Evolutionary conservation across 2,888 invertebrate genomes (phyloP).

Genomic region (Ametastegia equiseti): DNA sequence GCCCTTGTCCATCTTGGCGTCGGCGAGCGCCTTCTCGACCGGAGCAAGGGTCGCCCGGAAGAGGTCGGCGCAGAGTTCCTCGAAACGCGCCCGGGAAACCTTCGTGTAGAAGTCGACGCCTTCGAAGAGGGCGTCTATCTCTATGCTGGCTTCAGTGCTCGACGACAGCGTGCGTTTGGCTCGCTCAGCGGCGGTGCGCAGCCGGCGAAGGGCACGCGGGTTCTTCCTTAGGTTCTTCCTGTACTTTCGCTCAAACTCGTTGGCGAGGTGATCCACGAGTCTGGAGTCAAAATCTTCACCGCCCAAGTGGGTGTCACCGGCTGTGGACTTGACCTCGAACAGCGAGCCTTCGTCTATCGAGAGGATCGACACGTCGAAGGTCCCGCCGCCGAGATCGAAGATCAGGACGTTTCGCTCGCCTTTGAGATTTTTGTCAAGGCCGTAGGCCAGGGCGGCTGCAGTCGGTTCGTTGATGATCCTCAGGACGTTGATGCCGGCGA

Average conservation of each 20-base stretch:
- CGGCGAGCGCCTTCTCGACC: conserved; percentile 96
- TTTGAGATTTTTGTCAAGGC: conserved; percentile 88
- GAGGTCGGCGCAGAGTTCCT: conserved; percentile 96
- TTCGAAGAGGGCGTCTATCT: conserved; percentile 96
- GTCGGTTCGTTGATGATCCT: conserved; percentile 96
- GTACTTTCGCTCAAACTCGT: conserved; percentile 95
- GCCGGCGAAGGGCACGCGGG: conserved; percentile 92
- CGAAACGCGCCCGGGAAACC: conserved; percentile 96
- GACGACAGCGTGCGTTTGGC: conserved; percentile 93
- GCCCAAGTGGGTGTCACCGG: conserved; percentile 95
- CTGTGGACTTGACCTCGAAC: conserved; percentile 97
- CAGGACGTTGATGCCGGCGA: conserved; percentile 92
- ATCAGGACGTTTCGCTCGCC: conserved; percentile 90
- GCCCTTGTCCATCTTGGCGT: conserved; percentile 97
- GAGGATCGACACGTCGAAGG: conserved; percentile 96
- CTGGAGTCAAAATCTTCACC: conserved; percentile 96
- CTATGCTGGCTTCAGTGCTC: conserved; percentile 93
- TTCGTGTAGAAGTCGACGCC: conserved; percentile 98
- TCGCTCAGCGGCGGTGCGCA: conserved; percentile 94
- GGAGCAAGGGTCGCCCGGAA: conserved; percentile 98
- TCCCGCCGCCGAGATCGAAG: conserved; percentile 91
- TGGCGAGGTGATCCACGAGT: conserved; percentile 92
- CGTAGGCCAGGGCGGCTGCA: conserved; percentile 94
- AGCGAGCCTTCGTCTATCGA: conserved; percentile 93
- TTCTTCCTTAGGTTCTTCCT: conserved; percentile 92